Evolutionary conservation across 2,113 vertebrate genomes (phyloP).

Genomic region (Vulpes lagopus): DNA sequence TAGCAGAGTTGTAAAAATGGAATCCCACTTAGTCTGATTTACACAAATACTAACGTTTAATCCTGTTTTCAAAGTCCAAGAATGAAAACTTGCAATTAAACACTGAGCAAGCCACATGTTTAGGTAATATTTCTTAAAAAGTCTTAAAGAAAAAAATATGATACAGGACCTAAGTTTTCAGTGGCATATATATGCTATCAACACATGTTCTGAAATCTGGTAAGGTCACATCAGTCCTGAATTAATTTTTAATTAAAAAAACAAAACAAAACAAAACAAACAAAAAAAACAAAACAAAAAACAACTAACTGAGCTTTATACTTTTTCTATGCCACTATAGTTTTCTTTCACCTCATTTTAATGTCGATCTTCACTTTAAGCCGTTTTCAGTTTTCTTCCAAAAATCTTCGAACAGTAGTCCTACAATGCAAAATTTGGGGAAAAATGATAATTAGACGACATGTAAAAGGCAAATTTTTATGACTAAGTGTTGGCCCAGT

Average conservation of each 20-base stretch:
- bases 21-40: conserved; percentile 88
- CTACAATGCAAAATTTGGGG: conserved; percentile 90
- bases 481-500: conserved; percentile 84
- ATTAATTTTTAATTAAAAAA: conserved; percentile 88
- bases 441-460: conserved; percentile 88
- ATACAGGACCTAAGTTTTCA: conserved; percentile 91
- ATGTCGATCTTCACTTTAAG: conserved; percentile 94
- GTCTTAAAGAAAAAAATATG: conserved; percentile 88
- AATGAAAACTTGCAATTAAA: conserved; percentile 91
- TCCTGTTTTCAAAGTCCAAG: conserved; percentile 90
- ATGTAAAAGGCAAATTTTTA: conserved; percentile 80
- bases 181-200: conserved; percentile 89
- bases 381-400: conserved; percentile 92
- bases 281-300: conserved; percentile 11
- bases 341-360: conserved; percentile 99
- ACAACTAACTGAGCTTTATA: conserved; percentile 91
- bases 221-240: conserved; percentile 90
- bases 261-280: neutral
- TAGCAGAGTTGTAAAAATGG: conserved; percentile 91
- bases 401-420: conserved; percentile 88
- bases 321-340: conserved; percentile 97
- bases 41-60: conserved; percentile 91
- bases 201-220: conserved; percentile 89
- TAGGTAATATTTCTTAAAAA: conserved; percentile 91
- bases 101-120: conserved; percentile 91